These are phyloP conservation scores for Mellilla xanthometata DNA, from an alignment of 2,888 invertebrate genomes.

Conservation along the genomic window DNA sequence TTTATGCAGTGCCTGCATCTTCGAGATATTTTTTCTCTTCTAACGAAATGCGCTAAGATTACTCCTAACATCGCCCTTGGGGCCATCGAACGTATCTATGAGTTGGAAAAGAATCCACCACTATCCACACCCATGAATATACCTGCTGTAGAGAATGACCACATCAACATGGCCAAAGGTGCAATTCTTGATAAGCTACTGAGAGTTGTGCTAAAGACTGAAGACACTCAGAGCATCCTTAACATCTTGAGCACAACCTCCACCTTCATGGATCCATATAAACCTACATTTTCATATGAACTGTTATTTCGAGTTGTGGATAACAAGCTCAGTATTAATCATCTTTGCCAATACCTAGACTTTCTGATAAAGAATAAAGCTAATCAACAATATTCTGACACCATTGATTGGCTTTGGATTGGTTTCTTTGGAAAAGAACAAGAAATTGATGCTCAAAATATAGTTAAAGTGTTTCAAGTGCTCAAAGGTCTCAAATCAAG, in stretches of 20 bases:
- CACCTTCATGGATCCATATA: slow-evolving; percentile 64
- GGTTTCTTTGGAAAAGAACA: slow-evolving; percentile 82
- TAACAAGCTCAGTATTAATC: slow-evolving; percentile 79
- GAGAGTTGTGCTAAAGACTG: slow-evolving; percentile 68
- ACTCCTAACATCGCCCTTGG: slow-evolving; percentile 77
- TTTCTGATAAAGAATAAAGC: slow-evolving; percentile 75
- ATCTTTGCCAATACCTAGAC: slow-evolving; percentile 83
- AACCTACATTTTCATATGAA: slow-evolving; percentile 83
- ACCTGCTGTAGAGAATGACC: slow-evolving; percentile 44
- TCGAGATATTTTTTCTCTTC: slow-evolving; percentile 68
- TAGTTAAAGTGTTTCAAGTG: slow-evolving; percentile 80
- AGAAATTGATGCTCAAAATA: slow-evolving; percentile 81
- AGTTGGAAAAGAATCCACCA: slow-evolving; percentile 59
- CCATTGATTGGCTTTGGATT: slow-evolving; percentile 86
- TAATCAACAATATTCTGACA: slow-evolving; percentile 71
- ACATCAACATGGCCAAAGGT: slow-evolving; percentile 65
- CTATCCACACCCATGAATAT: slow-evolving; percentile 32
- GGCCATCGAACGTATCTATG: slow-evolving; percentile 73
- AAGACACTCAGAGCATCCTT: slow-evolving; percentile 72
- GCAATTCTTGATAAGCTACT: slow-evolving; percentile 73
- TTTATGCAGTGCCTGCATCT: slow-evolving; percentile 69
- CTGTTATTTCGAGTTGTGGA: slow-evolving; percentile 83
- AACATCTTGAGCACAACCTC: slow-evolving; percentile 67
- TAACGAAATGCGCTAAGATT: slow-evolving; percentile 75
- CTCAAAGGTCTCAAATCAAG: slow-evolving; percentile 83